Percentiles rank a stretch among this genome's conserved stretches.
phyloP scores from a whole-genome alignment of 2,888 invertebrate species.

The Archips crataeganus region DNA sequence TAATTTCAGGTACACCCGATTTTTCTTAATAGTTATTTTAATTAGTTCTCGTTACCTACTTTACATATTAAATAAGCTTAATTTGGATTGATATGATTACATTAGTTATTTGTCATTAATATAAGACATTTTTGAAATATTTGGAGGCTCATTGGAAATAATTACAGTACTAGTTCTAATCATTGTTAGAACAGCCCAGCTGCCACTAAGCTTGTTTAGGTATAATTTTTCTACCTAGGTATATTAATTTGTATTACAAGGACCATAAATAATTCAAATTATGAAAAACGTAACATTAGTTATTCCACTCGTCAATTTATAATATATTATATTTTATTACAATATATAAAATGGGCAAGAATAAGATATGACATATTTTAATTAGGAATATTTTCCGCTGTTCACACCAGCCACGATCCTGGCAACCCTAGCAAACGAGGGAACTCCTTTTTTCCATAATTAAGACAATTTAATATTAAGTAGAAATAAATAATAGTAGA shows the following conservation, averaged over 20 bases:
- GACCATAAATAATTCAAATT: background rate
- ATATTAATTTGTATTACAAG: background rate
- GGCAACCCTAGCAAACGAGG: background rate
- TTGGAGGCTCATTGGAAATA: conserved; percentile 31
- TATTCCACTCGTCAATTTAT: background rate
- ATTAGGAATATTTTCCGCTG: conserved; percentile 20
- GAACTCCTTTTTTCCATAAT: background rate
- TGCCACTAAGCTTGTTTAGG: conserved; percentile 3
- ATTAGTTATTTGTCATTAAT: conserved; percentile 60
- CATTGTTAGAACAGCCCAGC: conserved; percentile 26
- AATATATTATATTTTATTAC: background rate
- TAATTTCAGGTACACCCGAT: background rate
- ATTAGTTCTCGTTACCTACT: background rate
- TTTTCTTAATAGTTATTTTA: background rate
- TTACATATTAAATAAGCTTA: conserved; percentile 11
- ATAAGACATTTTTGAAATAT: conserved; percentile 51
- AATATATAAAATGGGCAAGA: conserved; percentile 35
- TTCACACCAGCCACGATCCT: background rate
- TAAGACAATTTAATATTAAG: background rate
- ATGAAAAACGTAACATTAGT: background rate
- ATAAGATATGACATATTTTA: conserved; percentile 9
- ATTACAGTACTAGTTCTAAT: conserved; percentile 14
- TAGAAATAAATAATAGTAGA: conserved; percentile 31
- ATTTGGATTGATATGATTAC: conserved; percentile 47
- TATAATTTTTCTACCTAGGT: background rate